Percentiles rank a stretch among this genome's conserved stretches.
Evolutionary conservation across 2,113 vertebrate species (phyloP).

Genomic region (Colinus virginianus): DNA sequence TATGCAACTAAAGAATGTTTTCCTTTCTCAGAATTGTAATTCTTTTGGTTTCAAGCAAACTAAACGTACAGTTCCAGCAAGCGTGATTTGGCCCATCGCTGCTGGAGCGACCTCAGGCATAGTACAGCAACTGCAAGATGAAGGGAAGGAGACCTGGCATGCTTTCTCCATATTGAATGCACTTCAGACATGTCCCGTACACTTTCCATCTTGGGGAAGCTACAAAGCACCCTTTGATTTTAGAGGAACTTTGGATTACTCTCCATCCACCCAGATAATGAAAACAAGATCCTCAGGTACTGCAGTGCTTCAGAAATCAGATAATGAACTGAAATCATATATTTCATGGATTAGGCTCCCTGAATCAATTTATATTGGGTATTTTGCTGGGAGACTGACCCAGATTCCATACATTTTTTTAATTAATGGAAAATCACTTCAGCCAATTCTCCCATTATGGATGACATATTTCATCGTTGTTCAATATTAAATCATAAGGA

Average conservation of each 20-base stretch:
- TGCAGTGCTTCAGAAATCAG: constrained; percentile 20
- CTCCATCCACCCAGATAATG: not conserved
- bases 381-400: constrained; percentile 48
- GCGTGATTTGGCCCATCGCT: accelerated
- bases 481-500: constrained; percentile 45
- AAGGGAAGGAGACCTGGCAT: not conserved
- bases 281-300: constrained; percentile 40
- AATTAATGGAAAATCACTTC: constrained; percentile 62
- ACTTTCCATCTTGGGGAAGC: not conserved
- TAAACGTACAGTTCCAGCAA: not conserved
- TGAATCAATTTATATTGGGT: constrained; percentile 36
- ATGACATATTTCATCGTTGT: constrained; percentile 19
- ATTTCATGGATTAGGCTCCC: constrained; percentile 24
- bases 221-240: not conserved
- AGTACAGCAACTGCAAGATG: not conserved
- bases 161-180: not conserved
- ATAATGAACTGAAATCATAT: constrained; percentile 52
- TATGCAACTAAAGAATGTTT: not conserved
- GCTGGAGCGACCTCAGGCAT: not conserved
- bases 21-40: not conserved
- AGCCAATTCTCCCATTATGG: constrained; percentile 25
- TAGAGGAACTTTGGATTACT: not conserved
- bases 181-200: not conserved
- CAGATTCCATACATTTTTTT: constrained; percentile 58
- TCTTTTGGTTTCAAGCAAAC: not conserved